Base-by-base conservation (phyloP, 2,113 vertebrate species). In the Chinchilla lanigera region DNA sequence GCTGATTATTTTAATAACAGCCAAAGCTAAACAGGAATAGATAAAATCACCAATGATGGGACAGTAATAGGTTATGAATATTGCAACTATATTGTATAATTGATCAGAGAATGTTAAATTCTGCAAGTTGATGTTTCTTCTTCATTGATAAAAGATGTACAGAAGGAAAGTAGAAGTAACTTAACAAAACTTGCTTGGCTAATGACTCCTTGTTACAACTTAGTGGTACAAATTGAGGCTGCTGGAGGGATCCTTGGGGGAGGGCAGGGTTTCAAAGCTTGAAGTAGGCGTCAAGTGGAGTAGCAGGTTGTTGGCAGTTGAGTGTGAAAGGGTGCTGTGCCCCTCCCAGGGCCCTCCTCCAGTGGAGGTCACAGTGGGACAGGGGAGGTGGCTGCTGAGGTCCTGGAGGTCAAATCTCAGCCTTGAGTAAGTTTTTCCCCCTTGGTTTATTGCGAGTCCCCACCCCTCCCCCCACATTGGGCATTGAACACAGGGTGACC, bases 271-370 rank as follows among this genome's bases (percentile, higher is more conserved):
- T 73, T 75, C 26, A 33, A 3, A 77, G 73, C 92, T 56, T 5
- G 93, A 77, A 80, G 2, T 19, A 41, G 93, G 75, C 84, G 88
- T 93, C 77, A 85, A 67, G 91, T 90, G 83, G 14, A 82, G 0
- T 47, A 33, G 24, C 91, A 67, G n/a, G 8, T 44, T 47, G 44
- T 44, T 81, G 86, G 52, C 89, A 71, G 56, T 30, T 54, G 50
- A 44, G 85, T 77, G 83, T 91, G 95, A 69, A 81, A 38, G 86
- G 61, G 80, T 35, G 69, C 60, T 16, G 50, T 54, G 67, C 44
- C 47, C 54, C 47, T 85, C 65, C 38, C 52, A 0, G 58, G 4
- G 7, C 41, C 75, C 24, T 88, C 20, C 58, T 14, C 90, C 17
- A 14, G 8, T 28, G 52, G 58, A 63, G 83, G 86, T 26, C 52